Evolutionary conservation across 2,113 vertebrate species (phyloP), one percentile per base, ranked within the genome.

Genomic region (Elephas maximus): DNA sequence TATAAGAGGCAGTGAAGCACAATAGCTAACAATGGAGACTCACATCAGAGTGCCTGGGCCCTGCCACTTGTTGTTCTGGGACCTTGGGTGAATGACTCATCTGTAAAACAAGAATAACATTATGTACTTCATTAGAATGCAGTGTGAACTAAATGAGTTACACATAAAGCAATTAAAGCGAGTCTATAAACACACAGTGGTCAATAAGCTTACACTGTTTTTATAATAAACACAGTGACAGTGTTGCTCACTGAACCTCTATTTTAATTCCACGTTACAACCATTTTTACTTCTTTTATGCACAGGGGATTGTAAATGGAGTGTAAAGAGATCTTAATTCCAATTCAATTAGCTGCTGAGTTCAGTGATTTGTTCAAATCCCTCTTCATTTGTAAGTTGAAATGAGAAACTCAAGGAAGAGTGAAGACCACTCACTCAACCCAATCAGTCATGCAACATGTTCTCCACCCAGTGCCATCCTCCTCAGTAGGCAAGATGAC

Each of bases 261-360:
- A 26, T 91, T 94, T 90, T 96, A 93, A 93, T 88, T 96, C 37
- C 60, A 86, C 83, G 53, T 23, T 73, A 48, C 24, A 76, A 28
- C 1, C 26, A 87, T 84, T 91, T 97, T 76, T 62, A 93, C 51
- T n/a, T 83, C 41, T 53, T 91, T 67, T 80, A 91, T 91, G 53
- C 37, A 26, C 91, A 60, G 14, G 28, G 63, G 83, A 88, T 93
- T 95, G 3, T 44, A 89, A 96, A 51, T 86, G 14, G 78, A 83
- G 48, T 82, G 57, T 44, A 80, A 94, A 89, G 48, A 33, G 30
- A 95, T 90, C 83, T 87, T 26, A 65, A 21, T 84, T 96, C 18
- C 60, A 83, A 45, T 77, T 96, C 60, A 94, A 65, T 62, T 93
- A 93, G 37, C 65, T 71, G 60, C 28, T 51, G 79, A 57, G 17